Conservation (phyloP, 2,797 vertebrate species). For the Neosalanx taihuensis region DNA sequence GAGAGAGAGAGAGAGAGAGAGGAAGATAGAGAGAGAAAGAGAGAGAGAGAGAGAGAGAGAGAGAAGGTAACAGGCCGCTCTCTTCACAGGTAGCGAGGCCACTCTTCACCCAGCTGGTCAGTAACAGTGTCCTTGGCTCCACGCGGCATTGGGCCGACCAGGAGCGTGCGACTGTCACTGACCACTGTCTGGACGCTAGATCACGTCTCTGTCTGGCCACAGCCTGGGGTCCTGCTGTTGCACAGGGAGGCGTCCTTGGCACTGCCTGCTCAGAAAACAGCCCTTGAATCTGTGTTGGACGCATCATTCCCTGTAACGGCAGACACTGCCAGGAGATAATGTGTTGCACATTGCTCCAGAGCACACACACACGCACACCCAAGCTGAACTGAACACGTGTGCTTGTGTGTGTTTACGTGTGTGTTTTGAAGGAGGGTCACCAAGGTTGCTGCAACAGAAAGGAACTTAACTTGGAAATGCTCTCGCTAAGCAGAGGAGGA, state of each 20-base stretch:
- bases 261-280: slow-evolving; percentile 61
- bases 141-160: slow-evolving; percentile 26
- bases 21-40: too few species aligned
- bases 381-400: too few species aligned
- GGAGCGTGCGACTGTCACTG: slow-evolving; percentile 34
- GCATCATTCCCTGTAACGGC: slow-evolving; percentile 68
- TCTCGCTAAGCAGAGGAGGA: slow-evolving; percentile 51
- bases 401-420: too few species aligned
- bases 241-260: slow-evolving; percentile 72
- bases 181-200: slow-evolving; percentile 41
- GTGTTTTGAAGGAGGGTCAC: slow-evolving; percentile 60
- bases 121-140: slow-evolving; percentile 41
- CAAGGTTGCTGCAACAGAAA: slow-evolving; percentile 76
- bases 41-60: slow-evolving; percentile 32
- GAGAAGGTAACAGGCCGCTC: too few species aligned
- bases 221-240: slow-evolving; percentile 16
- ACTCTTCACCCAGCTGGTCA: too few species aligned
- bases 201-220: background rate
- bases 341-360: slow-evolving; percentile 75
- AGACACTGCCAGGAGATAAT: slow-evolving; percentile 74
- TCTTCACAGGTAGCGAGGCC: too few species aligned
- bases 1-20: too few species aligned
- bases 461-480: slow-evolving; percentile 70
- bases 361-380: slow-evolving; percentile 64
- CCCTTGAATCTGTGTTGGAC: slow-evolving; percentile 70